Conservation (phyloP, 53 echinoderm and acorn worm genomes). For the Holothuria scabra region DNA sequence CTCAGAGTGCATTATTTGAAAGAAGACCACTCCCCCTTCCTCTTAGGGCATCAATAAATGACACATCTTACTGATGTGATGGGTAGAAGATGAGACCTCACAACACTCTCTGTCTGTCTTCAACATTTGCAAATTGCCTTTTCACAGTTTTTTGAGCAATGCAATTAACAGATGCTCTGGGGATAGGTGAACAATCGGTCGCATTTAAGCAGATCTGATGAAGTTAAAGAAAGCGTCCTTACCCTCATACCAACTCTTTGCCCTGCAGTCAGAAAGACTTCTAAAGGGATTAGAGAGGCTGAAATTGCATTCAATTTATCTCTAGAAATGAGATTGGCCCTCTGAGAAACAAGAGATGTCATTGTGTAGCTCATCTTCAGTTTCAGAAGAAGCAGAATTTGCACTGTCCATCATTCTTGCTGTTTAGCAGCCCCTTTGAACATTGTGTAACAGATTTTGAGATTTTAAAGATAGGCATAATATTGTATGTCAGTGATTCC, state of each 20-base stretch:
- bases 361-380: background rate
- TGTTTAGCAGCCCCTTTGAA: too few species aligned
- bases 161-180: conserved; percentile 44
- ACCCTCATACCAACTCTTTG: background rate
- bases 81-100: background rate
- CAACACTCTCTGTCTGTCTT: conserved; percentile 29
- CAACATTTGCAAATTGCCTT: conserved; percentile 38
- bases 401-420: too few species aligned
- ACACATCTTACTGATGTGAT: background rate
- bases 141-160: conserved; percentile 41
- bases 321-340: conserved; percentile 26
- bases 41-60: conserved; percentile 12
- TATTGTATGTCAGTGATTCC: too few species aligned
- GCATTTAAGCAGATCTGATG: background rate
- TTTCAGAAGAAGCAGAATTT: background rate
- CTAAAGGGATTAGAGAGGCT: conserved; percentile 35
- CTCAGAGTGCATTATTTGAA: too few species aligned
- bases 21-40: background rate
- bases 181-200: conserved; percentile 33
- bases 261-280: conserved; percentile 26
- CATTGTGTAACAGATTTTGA: too few species aligned
- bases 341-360: conserved; percentile 8
- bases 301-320: conserved; percentile 37
- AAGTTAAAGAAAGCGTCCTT: background rate
- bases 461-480: too few species aligned